Base-by-base conservation (phyloP, 2,797 vertebrate genomes). In the Lepus townsendii region DNA sequence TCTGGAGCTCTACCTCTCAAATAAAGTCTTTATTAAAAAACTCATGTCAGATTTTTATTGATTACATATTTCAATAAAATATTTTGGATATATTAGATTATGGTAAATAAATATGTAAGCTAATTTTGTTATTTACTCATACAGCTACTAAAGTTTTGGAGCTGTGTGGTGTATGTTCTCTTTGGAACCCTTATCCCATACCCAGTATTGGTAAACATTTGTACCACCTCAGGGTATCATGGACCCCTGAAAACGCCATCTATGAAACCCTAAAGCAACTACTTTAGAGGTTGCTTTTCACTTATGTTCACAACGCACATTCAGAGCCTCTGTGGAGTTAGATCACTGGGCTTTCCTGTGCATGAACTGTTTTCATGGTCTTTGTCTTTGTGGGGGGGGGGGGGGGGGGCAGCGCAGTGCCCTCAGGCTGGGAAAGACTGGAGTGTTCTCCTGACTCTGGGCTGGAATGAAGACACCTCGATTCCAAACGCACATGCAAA, bases 321-420 rank as follows among this genome's bases (percentile, higher is more conserved):
- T 0, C 27, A 35, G 22, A 75, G 20, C 24, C 35, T 1, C 8
- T 6, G 71, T 9, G 12, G 17, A n/a, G 72, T 71, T 73, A 82
- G 20, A 1, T 20, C 3, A 9, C n/a, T 9, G 17, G 35, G n/a
- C 4, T 68, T 66, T 42, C 32, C 54, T 26, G 11, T 0, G 9
- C 60, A 84, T 76, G 32, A 80, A 87, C 60, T 1, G 20, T 32
- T 63, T 76, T 76, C 14, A 3, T 7, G 13, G 10, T 50, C 57
- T 5, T 0, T 0, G 11, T 38, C 17, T 3, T 0, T 0, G 10
- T 17, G 0, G 2, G 24, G 30, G 66, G 71, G 60, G 1, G 65
- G 38, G 42, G 42, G 32, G n/a, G n/a, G n/a, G n/a, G n/a, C n/a
- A 47, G 20, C 4, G 2, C 35, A 9, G 2, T 3, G 27, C 5